A percentile compares a stretch with the other conserved stretches of the same genome.
Evolutionary conservation across 2,797 vertebrate genomes (phyloP).

Genomic region (Mormyrus hasselquistii): DNA sequence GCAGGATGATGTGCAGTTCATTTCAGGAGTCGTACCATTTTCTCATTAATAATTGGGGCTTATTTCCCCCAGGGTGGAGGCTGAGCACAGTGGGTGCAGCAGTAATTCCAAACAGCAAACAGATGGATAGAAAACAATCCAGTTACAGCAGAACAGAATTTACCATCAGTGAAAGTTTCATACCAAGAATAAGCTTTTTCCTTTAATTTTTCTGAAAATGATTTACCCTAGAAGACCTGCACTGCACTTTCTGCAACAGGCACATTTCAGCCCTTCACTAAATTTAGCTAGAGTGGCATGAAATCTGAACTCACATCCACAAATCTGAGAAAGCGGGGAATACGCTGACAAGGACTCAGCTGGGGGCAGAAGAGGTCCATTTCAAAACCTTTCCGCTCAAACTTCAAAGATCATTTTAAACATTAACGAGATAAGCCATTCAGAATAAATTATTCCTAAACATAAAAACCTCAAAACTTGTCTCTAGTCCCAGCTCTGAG

Average conservation of each 20-base stretch:
- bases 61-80: neutral
- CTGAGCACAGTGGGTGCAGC: neutral
- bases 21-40: neutral
- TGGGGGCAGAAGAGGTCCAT: neutral
- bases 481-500: neutral
- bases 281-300: neutral
- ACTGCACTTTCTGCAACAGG: neutral
- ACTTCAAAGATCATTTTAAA: neutral
- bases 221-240: neutral
- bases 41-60: neutral
- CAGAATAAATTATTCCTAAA: neutral
- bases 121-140: neutral
- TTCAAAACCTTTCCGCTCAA: neutral
- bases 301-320: neutral
- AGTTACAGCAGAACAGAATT: neutral
- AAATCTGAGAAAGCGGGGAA: neutral
- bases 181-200: neutral
- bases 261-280: neutral
- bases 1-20: neutral
- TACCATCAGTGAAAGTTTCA: neutral
- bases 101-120: neutral
- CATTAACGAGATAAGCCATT: neutral
- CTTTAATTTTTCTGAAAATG: neutral
- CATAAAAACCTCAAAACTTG: neutral
- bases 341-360: neutral